Base-by-base conservation (phyloP, 2,888 invertebrate genomes). In the Stomorhina lunata region DNA sequence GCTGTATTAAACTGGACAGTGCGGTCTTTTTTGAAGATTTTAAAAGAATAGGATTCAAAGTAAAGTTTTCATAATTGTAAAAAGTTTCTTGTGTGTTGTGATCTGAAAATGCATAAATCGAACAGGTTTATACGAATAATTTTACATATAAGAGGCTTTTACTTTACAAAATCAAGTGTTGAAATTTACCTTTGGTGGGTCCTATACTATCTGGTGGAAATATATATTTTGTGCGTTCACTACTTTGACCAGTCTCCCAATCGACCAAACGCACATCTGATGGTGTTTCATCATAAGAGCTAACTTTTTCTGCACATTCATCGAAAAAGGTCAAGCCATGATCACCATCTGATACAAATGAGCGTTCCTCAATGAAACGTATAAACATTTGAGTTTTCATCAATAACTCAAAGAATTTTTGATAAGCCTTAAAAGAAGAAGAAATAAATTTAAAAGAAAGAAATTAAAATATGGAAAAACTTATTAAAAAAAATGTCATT, bases 301-400 rank as follows among this genome's bases (percentile, higher is more conserved):
- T 92, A 43, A 95, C 93, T 89, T 96, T 95, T 88, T 98, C 98
- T 6, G 96, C 95, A 90, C 99, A 99, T 89, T 99, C 99, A 91
- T 99, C 99, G 89, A 99, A 99, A 92, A 98, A 98, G 12, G 96
- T 97, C 76, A 99, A 92, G 57, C 98, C 97, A 81, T 97, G 97
- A 92, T 99, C 99, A 87, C 96, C 97, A 89, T 99, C 99, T n/a
- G 98, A 98, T 0, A 99, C 98, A 92, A 99, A 99, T 85, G 98
- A 98, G 20, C 99, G 94, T 91, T 99, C 99, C 91, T 99, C 99
- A 84, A 99, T 99, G 91, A 99, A 99, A 66, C 98, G 95, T 85
- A 97, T 98, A 92, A 99, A 99, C 96, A 98, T 97, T 92, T 99
- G 99, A 0, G 99, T 99, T 87, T 95, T 95, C 93, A 97, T 96